Base-by-base conservation (phyloP, 2,113 vertebrate genomes). In the Sphaerodactylus townsendi region DNA sequence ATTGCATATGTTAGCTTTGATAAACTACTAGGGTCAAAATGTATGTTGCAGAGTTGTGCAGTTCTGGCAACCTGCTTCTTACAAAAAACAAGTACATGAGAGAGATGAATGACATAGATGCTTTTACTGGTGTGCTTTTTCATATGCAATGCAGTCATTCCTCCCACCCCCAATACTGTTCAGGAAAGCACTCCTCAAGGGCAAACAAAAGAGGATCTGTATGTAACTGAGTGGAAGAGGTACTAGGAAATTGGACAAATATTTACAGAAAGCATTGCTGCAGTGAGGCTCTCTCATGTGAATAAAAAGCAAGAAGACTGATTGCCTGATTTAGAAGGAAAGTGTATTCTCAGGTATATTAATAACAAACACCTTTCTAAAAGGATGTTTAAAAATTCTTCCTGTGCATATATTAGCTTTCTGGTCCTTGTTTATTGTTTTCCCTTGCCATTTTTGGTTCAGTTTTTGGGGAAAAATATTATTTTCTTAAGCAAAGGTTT, bases 361-460 rank as follows among this genome's bases (percentile, higher is more conserved):
- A 70, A 75, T 56, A 78, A 72, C 46, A 28, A 68, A 7, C 77
- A 64, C 21, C n/a, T 1, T 2, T 44, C 30, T 10, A 75, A 89
- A 90, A 15, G 1, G 1, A 1, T 2, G 0, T 82, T 73, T 81
- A 53, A 83, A 90, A 50, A 10, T 74, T 17, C 75, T 33, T 82
- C 0, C 33, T 85, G n/a, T 4, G 82, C 59, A 48, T 44, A 37
- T 3, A 33, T 70, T 77, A 76, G 13, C 2, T 86, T 82, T 89
- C 44, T 80, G 72, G 70, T 77, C 66, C 37, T 50, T 88, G 59
- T 72, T 88, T 87, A 56, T 89, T 62, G 35, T 21, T 72, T 82
- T 86, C 35, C n/a, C 50, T 86, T 88, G 68, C 72, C 68, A 14
- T 41, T 81, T 74, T 89, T 91, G 3, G 37, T 71, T 89, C 48